Evolutionary conservation across 2,888 invertebrate genomes (phyloP).

Genomic region (Liopterus haemorrhoidalis): DNA sequence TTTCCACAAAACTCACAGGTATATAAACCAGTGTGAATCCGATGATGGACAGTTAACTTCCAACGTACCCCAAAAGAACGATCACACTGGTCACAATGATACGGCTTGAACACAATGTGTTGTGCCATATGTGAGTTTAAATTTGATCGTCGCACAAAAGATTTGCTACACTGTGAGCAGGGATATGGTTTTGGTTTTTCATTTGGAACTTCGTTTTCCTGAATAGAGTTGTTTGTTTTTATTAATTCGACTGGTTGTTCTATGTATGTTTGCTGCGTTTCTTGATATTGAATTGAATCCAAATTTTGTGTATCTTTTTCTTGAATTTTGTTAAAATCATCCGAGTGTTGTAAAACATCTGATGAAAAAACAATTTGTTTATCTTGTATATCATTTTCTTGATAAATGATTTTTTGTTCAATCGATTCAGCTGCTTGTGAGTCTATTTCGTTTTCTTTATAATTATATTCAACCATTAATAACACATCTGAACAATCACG

Average conservation of each 20-base stretch:
- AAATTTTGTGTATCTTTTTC: conserved; percentile 3
- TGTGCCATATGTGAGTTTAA: conserved; percentile 42
- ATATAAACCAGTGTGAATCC: conserved; percentile 40
- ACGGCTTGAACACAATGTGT: conserved; percentile 41
- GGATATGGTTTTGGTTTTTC: conserved; percentile 34
- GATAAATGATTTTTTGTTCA: conserved; percentile 11
- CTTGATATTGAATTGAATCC: conserved; percentile 8
- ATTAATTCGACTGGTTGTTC: conserved; percentile 19
- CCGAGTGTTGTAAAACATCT: conserved; percentile 31
- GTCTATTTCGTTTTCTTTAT: conserved; percentile 26
- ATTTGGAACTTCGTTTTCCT: background rate
- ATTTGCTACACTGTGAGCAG: conserved; percentile 41
- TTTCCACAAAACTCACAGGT: conserved; percentile 42
- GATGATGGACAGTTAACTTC: conserved; percentile 42
- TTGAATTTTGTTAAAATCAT: conserved; percentile 29
- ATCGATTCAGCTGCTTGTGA: conserved; percentile 12
- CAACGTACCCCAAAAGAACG: conserved; percentile 42
- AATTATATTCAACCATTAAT: conserved; percentile 36
- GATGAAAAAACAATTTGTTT: conserved; percentile 19
- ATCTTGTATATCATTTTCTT: conserved; percentile 17
- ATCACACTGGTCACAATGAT: conserved; percentile 40
- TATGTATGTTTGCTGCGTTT: conserved; percentile 1
- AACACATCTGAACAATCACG: conserved; percentile 31
- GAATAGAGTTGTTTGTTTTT: background rate
- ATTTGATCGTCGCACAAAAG: conserved; percentile 39